phyloP scores from a whole-genome alignment of 2,797 vertebrate species.

The Halcyon chelicuti region DNA sequence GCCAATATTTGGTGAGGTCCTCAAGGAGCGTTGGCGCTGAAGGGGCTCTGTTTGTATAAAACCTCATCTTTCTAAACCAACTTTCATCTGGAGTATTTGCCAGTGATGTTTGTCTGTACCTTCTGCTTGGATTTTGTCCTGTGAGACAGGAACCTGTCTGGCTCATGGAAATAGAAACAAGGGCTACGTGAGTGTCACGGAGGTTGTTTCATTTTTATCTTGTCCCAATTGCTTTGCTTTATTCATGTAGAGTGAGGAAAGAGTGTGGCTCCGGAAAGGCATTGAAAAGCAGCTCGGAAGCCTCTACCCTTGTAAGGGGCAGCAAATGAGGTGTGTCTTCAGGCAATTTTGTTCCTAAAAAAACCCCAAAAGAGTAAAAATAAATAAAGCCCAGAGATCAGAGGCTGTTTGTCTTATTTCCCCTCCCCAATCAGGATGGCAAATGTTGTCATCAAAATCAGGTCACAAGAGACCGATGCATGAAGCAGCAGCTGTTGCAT shows the following conservation, averaged over 20 bases:
- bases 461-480: neutral
- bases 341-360: neutral
- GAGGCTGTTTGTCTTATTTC: neutral
- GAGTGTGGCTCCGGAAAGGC: neutral
- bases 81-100: neutral
- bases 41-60: neutral
- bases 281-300: neutral
- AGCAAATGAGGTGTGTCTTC: neutral
- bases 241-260: accelerated
- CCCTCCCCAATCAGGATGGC: neutral
- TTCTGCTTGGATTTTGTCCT: neutral
- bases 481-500: slow-evolving; percentile 34
- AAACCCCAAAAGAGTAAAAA: too few species aligned
- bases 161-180: neutral
- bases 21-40: neutral
- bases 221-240: neutral
- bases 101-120: neutral
- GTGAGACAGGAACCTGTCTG: neutral
- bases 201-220: neutral
- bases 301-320: neutral
- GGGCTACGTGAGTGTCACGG: accelerated
- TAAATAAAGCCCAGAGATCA: neutral
- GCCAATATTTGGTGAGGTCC: neutral
- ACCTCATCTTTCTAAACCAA: neutral
- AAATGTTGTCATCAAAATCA: neutral